Conservation (phyloP, 2,888 invertebrate genomes). For the Unio pictorum region DNA sequence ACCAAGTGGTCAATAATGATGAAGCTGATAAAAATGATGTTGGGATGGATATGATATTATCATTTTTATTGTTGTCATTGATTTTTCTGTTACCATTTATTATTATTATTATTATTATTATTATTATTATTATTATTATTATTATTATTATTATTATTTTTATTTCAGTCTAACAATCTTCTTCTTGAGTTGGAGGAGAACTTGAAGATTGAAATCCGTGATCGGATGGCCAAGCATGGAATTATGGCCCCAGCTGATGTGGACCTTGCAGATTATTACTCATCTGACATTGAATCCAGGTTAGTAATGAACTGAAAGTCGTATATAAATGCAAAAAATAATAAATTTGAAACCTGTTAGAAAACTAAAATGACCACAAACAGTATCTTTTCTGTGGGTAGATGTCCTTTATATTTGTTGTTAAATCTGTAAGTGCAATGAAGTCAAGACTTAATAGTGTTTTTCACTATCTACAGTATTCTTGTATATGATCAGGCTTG, state of each 20-base stretch:
- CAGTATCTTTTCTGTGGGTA: neutral
- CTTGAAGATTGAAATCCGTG: slow-evolving; percentile 48
- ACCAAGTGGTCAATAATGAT: too few relatives aligned
- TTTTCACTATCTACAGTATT: too few relatives aligned
- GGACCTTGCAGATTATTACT: slow-evolving; percentile 54
- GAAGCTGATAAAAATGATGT: too few relatives aligned
- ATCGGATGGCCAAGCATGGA: slow-evolving; percentile 46
- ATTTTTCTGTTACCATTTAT: too few relatives aligned
- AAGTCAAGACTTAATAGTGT: too few relatives aligned
- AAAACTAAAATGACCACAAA: neutral
- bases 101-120: too few relatives aligned
- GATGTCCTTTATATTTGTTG: neutral
- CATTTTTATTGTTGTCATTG: too few relatives aligned
- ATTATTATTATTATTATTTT: neutral
- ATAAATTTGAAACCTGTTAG: neutral
- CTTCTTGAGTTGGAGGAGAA: slow-evolving; percentile 57
- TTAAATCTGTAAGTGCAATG: neutral
- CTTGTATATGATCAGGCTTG: too few relatives aligned
- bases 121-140: too few relatives aligned
- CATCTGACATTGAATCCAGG: slow-evolving; percentile 58
- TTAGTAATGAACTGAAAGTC: slow-evolving; percentile 13
- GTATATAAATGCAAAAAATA: too few relatives aligned
- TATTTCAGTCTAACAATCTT: slow-evolving; percentile 61
- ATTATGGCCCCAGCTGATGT: slow-evolving; percentile 32
- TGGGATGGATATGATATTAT: too few relatives aligned